A percentile compares a stretch with the other conserved stretches of the same genome.
Evolutionary conservation across 2,797 vertebrate genomes (phyloP).

Genomic region (Propithecus perrieri): DNA sequence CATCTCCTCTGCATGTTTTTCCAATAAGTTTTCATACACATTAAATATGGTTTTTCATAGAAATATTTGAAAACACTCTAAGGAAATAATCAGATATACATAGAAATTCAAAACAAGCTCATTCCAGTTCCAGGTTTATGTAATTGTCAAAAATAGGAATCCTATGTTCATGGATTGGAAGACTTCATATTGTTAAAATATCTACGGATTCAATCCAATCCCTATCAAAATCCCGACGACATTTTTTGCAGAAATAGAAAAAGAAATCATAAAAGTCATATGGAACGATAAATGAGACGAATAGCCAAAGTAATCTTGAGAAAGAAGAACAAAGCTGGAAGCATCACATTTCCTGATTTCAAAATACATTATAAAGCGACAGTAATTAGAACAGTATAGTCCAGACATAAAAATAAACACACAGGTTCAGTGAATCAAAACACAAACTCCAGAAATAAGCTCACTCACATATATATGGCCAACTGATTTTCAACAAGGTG

Average conservation of each 20-base stretch:
- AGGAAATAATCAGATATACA: neutral
- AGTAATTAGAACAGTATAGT: neutral
- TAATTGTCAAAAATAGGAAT: neutral
- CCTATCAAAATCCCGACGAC: neutral
- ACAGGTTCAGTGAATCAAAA: neutral
- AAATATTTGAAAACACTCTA: neutral
- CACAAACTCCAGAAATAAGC: neutral
- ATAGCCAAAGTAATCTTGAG: neutral
- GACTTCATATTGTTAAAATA: neutral
- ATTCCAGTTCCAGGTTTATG: neutral
- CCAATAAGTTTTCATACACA: neutral
- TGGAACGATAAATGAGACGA: neutral
- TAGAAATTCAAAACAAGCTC: neutral
- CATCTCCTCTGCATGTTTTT: neutral
- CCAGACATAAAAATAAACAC: neutral
- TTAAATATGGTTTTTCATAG: neutral
- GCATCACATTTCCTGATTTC: neutral
- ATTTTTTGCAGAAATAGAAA: neutral
- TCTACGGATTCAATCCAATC: no score
- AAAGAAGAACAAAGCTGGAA: neutral
- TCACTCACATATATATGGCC: no score
- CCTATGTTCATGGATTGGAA: neutral
- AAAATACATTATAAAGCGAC: neutral
- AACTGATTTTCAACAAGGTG: neutral
- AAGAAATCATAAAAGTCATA: neutral